Percentiles rank a stretch among this genome's conserved stretches.
phyloP scores from a whole-genome alignment of 2,888 invertebrate species.

The Cheilosia grossa region DNA sequence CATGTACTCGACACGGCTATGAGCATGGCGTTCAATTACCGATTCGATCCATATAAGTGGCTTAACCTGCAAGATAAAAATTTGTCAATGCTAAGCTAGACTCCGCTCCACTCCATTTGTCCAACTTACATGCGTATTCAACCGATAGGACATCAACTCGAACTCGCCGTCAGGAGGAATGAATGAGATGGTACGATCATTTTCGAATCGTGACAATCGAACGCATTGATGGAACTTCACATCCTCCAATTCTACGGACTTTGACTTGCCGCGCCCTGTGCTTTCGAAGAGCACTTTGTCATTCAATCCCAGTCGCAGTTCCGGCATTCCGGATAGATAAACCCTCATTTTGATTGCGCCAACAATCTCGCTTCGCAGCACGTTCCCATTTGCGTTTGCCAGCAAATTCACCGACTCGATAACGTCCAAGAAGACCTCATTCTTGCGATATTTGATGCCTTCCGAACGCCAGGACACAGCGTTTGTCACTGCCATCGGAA shows the following conservation, averaged over 20 bases:
- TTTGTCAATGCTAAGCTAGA: not conserved
- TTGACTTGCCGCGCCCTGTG: slow-evolving; percentile 98
- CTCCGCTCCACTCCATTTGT: too few relatives aligned
- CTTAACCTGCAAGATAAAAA: slow-evolving; percentile 85
- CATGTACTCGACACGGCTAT: slow-evolving; percentile 99
- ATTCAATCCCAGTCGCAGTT: slow-evolving; percentile 96
- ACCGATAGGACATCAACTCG: slow-evolving; percentile 98
- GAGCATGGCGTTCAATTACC: slow-evolving; percentile 98
- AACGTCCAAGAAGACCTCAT: slow-evolving; percentile 99
- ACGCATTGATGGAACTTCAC: slow-evolving; percentile 99
- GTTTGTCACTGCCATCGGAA: slow-evolving; percentile 99
- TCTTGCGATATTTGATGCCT: slow-evolving; percentile 99
- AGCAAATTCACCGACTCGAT: slow-evolving; percentile 98
- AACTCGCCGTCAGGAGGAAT: slow-evolving; percentile 99
- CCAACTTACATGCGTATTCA: slow-evolving; percentile 93
- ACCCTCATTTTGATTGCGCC: slow-evolving; percentile 99
- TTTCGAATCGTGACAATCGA: slow-evolving; percentile 97
- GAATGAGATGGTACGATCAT: slow-evolving; percentile 98
- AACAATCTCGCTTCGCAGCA: slow-evolving; percentile 98
- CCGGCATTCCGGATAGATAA: slow-evolving; percentile 99
- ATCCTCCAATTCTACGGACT: slow-evolving; percentile 98
- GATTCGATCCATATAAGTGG: slow-evolving; percentile 99
- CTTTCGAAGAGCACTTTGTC: slow-evolving; percentile 99
- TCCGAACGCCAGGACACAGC: slow-evolving; percentile 99
- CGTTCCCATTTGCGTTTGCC: slow-evolving; percentile 98